Evolutionary conservation across 2,113 vertebrate species (phyloP), one percentile per base, ranked within the genome.

Genomic region (Lasiurus cinereus): DNA sequence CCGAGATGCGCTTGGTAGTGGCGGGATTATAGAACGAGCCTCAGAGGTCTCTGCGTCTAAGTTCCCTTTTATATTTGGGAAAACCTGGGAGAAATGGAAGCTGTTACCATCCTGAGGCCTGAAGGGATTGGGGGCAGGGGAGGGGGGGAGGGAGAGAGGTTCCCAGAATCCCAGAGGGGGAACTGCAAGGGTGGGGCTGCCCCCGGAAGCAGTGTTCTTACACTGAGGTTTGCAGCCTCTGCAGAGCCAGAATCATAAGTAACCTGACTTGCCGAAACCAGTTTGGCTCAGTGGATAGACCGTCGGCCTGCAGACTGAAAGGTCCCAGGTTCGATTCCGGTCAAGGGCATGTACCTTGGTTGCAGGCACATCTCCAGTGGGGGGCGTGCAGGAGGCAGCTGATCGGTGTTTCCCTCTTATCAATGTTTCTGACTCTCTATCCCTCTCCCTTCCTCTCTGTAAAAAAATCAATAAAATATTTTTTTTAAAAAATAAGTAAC

Each of bases 201-300:
- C 5, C 10, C 22, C 5, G 33, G 33, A 33, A 70, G 33, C 2
- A 0, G 10, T 0, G 21, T 21, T 24, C 48, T 73, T 62, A 21
- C 14, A 21, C 52, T 29, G 16, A 86, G 8, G 36, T n/a, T 74
- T 9, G 19, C 2, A 43, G 83, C 29, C 56, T 31, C 19, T 54
- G 54, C n/a, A 3, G 6, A 46, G 13, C 14, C 29, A 31, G 54
- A 8, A 80, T 19, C 74, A n/a, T 2, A 29, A 52, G 22, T 6
- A 29, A 46, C 46, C 46, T 46, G 46, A 46, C 46, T 39, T 39
- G 39, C 39, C 39, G 39, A 39, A 39, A 39, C 39, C 39, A 5
- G 39, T 39, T 39, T 39, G 39, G 39, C 39, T 39, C 39, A 39
- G 39, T 39, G 39, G 39, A 39, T 39, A 39, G 39, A 39, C 3